phyloP scores from a whole-genome alignment of 1,140 invertebrate species.

The Trissolcus basalis region DNA sequence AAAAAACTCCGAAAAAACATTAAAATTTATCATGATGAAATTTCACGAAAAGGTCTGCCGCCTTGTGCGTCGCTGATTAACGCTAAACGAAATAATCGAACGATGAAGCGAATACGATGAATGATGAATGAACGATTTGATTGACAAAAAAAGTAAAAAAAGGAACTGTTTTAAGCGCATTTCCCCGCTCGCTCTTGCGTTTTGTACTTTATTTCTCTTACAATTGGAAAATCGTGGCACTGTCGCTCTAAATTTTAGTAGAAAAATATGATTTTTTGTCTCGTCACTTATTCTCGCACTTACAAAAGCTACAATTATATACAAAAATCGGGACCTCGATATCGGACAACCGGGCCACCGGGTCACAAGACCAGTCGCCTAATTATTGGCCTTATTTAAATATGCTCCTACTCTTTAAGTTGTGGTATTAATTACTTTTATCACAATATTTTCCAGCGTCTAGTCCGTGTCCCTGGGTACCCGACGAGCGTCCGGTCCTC shows the following conservation, averaged over 20 bases:
- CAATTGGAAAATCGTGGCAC: slow-evolving; percentile 21
- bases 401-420: neutral
- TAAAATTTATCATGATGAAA: neutral
- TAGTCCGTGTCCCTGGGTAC: neutral
- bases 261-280: too few species aligned
- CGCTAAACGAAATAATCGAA: neutral
- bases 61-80: too few species aligned
- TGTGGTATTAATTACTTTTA: neutral
- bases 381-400: too few species aligned
- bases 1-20: neutral
- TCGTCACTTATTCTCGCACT: too few species aligned
- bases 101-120: neutral
- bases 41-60: neutral
- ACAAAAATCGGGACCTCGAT: too few species aligned
- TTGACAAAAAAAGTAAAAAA: slow-evolving; percentile 14
- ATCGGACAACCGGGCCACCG: too few species aligned
- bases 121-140: slow-evolving; percentile 8
- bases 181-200: slow-evolving; percentile 33
- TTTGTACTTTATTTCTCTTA: slow-evolving; percentile 55
- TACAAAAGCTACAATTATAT: too few species aligned
- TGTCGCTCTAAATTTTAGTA: neutral
- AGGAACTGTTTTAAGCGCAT: slow-evolving; percentile 43
- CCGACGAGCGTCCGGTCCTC: neutral
- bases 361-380: too few species aligned
- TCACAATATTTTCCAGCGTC: neutral